Base-by-base conservation (phyloP, 37 sponge, comb jelly and placozoan genomes). In the Lycopodina hypogea region DNA sequence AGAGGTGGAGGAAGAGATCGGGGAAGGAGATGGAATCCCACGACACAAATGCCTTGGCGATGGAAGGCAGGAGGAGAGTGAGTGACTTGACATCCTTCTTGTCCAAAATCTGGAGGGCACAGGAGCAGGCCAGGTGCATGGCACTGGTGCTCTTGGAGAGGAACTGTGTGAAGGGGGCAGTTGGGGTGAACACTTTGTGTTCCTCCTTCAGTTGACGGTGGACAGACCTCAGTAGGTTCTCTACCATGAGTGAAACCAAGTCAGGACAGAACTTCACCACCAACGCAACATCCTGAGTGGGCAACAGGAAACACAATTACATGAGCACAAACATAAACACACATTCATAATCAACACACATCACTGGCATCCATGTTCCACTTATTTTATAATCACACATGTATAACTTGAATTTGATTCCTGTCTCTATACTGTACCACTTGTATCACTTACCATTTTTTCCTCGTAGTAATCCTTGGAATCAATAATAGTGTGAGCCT, bases 401-500 rank as follows among this genome's bases (percentile, higher is more conserved):
- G n/a, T n/a, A n/a, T n/a, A n/a, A n/a, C n/a, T n/a, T n/a, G n/a
- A n/a, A n/a, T n/a, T n/a, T n/a, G n/a, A n/a, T n/a, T n/a, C n/a
- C n/a, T n/a, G n/a, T n/a, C n/a, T n/a, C n/a, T n/a, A n/a, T n/a
- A n/a, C n/a, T n/a, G n/a, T n/a, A n/a, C n/a, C n/a, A n/a, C n/a
- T n/a, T n/a, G n/a, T n/a, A n/a, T n/a, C 32, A 53, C 88, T 68
- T 35, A 93, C 94, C 41, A 90, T n/a, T 39, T 65, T 60, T 66
- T 88, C 78, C 63, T 88, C 89, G 1, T 56, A 42, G 68, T 80
- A 91, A 3, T 87, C 81, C 37, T 94, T 87, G 48, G 73, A 50
- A 41, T 96, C 90, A 58, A 96, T 58, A 29, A 93, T 87, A 35
- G 71, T 71, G 42, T 72, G 76, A 19, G 96, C 81, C 26, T 90